Conservation (phyloP, 2,113 vertebrate species). For the Tympanuchus pallidicinctus region DNA sequence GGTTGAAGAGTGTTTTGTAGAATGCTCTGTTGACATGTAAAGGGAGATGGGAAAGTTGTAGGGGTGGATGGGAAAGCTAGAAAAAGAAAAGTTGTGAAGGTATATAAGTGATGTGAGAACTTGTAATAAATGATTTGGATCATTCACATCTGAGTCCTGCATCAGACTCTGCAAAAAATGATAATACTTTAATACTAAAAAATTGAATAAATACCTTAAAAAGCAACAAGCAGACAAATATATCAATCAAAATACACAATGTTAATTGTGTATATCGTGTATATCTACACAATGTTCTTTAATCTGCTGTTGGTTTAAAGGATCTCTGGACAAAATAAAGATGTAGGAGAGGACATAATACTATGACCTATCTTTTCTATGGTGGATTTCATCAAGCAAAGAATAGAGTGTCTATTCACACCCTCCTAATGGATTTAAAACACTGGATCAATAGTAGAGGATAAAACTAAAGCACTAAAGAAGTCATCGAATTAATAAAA, state of each 20-base stretch:
- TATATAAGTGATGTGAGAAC: no score
- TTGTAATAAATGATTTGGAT: no score
- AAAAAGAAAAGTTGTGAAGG: no score
- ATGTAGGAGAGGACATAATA: background rate
- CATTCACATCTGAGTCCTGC: no score
- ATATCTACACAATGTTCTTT: background rate
- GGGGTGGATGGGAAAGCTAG: no score
- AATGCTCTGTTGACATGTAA: no score
- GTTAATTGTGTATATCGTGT: no score
- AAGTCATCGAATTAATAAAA: constrained; percentile 55
- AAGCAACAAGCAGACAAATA: background rate
- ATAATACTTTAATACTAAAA: background rate
- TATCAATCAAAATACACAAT: background rate
- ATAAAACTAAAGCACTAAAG: constrained; percentile 68
- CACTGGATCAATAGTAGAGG: constrained; percentile 56
- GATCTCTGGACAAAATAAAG: background rate
- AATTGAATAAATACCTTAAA: background rate
- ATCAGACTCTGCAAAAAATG: background rate
- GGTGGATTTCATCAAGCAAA: constrained; percentile 26
- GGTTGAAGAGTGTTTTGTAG: no score
- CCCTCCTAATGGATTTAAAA: constrained; percentile 65
- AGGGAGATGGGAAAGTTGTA: no score
- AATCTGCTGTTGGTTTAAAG: background rate
- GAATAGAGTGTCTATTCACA: background rate
- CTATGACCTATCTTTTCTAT: background rate